Percentiles rank a stretch among this genome's conserved stretches.
Conservation (phyloP, 2,113 vertebrate species). For the Lagenorhynchus albirostris region DNA sequence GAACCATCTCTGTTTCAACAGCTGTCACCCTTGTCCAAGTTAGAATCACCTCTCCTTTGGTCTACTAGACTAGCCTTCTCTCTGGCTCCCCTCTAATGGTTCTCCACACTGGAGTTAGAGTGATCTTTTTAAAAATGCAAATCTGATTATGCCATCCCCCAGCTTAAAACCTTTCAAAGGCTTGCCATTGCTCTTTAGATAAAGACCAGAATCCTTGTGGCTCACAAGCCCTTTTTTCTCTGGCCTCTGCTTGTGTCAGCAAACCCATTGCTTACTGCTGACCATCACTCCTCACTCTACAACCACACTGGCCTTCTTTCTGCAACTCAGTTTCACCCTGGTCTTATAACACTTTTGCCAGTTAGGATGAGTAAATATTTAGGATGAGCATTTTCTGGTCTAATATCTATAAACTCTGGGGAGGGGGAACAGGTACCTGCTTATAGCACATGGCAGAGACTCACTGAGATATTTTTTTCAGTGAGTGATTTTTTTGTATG, state of each 20-base stretch:
- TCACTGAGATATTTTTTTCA: neutral
- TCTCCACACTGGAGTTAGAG: slow-evolving; percentile 20
- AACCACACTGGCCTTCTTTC: neutral
- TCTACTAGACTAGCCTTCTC: neutral
- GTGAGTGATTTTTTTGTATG: neutral
- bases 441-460: neutral
- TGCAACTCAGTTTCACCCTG: neutral
- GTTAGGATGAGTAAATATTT: neutral
- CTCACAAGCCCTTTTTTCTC: neutral
- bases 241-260: neutral
- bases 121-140: slow-evolving; percentile 75
- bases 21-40: neutral
- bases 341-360: neutral
- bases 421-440: neutral
- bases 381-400: neutral
- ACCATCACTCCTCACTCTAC: neutral
- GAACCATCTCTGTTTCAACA: neutral
- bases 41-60: neutral
- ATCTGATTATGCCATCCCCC: slow-evolving; percentile 57
- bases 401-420: neutral
- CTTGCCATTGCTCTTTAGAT: slow-evolving; percentile 35
- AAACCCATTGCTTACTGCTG: neutral
- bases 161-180: slow-evolving; percentile 56
- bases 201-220: neutral
- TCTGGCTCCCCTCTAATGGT: neutral